Evolutionary conservation across 2,888 invertebrate genomes (phyloP).

Genomic region (Colostygia pectinataria): DNA sequence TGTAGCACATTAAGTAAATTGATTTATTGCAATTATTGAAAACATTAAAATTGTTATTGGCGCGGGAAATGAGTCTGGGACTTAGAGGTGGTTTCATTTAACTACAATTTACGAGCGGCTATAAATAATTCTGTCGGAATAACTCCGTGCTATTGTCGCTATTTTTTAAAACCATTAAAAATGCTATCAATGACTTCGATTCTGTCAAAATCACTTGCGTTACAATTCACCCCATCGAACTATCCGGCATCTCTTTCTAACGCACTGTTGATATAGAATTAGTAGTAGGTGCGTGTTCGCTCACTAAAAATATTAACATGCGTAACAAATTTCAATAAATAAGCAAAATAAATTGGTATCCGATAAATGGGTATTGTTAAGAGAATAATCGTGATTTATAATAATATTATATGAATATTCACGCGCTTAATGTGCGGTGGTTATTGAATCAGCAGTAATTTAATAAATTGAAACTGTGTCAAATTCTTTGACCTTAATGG

Average conservation of each 20-base stretch:
- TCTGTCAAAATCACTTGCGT: slow-evolving; percentile 68
- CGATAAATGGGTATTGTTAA: slow-evolving; percentile 75
- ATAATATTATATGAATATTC: slow-evolving; percentile 83
- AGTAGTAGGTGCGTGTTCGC: slow-evolving; percentile 42
- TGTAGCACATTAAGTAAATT: slow-evolving; percentile 48
- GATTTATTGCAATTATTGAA: slow-evolving; percentile 70
- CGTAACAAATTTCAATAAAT: slow-evolving; percentile 81
- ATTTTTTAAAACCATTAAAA: slow-evolving; percentile 81
- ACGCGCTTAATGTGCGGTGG: slow-evolving; percentile 59
- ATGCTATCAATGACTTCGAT: slow-evolving; percentile 74
- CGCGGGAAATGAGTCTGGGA: slow-evolving; percentile 60
- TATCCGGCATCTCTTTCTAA: slow-evolving; percentile 53
- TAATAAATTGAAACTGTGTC: slow-evolving; percentile 53
- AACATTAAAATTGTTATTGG: slow-evolving; percentile 64
- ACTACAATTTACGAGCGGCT: slow-evolving; percentile 73
- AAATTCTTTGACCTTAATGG: slow-evolving; percentile 49
- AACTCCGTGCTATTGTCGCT: slow-evolving; percentile 72
- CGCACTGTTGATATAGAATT: slow-evolving; percentile 44
- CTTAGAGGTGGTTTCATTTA: slow-evolving; percentile 76
- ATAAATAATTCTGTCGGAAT: slow-evolving; percentile 73
- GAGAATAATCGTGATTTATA: slow-evolving; percentile 68
- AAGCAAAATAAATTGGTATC: slow-evolving; percentile 78
- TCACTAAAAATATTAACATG: slow-evolving; percentile 62
- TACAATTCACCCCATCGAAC: slow-evolving; percentile 48
- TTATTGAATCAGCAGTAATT: slow-evolving; percentile 53